Evolutionary conservation across 2,797 vertebrate genomes (phyloP).

Genomic region (Myotis daubentonii): DNA sequence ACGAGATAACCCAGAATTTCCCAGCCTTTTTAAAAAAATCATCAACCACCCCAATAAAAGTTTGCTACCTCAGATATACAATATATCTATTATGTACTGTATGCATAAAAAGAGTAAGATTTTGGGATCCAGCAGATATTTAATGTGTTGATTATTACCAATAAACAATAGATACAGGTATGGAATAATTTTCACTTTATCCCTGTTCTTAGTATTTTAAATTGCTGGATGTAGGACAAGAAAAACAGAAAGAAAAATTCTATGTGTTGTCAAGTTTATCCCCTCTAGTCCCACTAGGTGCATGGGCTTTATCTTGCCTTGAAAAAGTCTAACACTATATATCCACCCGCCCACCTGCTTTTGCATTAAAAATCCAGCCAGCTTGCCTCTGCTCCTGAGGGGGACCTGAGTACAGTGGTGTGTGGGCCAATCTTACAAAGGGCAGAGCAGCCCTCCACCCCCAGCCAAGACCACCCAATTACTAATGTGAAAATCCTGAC

Average conservation of each 20-base stretch:
- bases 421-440: slow-evolving; percentile 61
- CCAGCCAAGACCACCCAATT: slow-evolving; percentile 51
- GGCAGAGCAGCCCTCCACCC: slow-evolving; percentile 67
- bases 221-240: background rate
- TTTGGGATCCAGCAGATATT: background rate
- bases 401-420: slow-evolving; percentile 45
- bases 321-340: background rate
- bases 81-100: background rate
- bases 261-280: background rate
- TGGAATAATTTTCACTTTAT: background rate
- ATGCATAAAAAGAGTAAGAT: background rate
- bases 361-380: slow-evolving; percentile 16
- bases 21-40: background rate
- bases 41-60: background rate
- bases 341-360: background rate
- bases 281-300: background rate
- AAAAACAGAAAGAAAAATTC: slow-evolving; percentile 18
- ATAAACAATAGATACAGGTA: background rate
- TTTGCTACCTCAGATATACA: background rate
- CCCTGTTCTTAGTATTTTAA: background rate
- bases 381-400: slow-evolving; percentile 37
- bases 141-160: slow-evolving; percentile 15
- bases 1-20: background rate
- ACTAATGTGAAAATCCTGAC: slow-evolving; percentile 49
- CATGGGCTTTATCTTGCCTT: slow-evolving; percentile 19